Conservation (phyloP, 2,888 invertebrate genomes). For the Hoplodrina blanda region DNA sequence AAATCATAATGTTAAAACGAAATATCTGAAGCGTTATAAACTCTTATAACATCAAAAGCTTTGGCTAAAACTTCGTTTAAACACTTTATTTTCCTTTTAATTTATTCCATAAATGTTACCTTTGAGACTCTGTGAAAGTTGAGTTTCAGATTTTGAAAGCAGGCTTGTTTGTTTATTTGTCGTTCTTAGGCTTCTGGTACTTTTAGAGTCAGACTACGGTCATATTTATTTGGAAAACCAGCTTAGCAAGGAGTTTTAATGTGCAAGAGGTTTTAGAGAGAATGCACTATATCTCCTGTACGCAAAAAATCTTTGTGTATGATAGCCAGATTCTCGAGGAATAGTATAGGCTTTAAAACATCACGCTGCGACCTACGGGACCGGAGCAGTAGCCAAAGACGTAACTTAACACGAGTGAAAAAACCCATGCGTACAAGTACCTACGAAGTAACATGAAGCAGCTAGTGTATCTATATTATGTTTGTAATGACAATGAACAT, state of each 20-base stretch:
- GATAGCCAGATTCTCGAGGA: too few relatives aligned
- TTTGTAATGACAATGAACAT: slow-evolving; percentile 17
- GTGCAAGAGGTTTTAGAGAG: too few relatives aligned
- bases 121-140: slow-evolving; percentile 26
- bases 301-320: too few relatives aligned
- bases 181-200: background rate
- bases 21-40: slow-evolving; percentile 34
- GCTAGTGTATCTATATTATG: background rate
- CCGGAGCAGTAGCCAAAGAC: too few relatives aligned
- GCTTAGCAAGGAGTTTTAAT: too few relatives aligned
- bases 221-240: too few relatives aligned
- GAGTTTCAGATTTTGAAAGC: background rate
- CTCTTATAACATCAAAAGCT: slow-evolving; percentile 55
- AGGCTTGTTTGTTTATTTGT: slow-evolving; percentile 8
- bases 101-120: slow-evolving; percentile 34
- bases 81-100: slow-evolving; percentile 41
- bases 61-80: slow-evolving; percentile 36
- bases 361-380: too few relatives aligned
- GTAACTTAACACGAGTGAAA: too few relatives aligned
- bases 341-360: too few relatives aligned
- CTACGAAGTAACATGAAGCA: too few relatives aligned
- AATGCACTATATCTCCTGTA: too few relatives aligned
- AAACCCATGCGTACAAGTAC: too few relatives aligned
- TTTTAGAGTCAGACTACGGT: slow-evolving; percentile 6
- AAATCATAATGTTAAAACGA: slow-evolving; percentile 42